A percentile compares a stretch with the other conserved stretches of the same genome.
Conservation (phyloP, 2,888 invertebrate genomes). For the Megastigmus dorsalis region DNA sequence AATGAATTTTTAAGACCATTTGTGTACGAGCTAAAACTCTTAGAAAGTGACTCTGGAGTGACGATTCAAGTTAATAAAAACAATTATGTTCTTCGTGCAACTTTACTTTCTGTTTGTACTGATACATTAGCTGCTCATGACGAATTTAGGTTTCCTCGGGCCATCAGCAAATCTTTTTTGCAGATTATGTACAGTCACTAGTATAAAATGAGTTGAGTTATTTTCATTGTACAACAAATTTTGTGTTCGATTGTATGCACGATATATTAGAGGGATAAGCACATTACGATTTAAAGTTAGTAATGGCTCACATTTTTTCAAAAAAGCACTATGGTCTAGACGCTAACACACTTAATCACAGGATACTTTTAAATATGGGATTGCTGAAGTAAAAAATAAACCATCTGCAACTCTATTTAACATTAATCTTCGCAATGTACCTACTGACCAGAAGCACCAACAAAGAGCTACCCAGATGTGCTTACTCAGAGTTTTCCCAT, state of each 20-base stretch:
- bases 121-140: too few relatives aligned
- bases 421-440: neutral
- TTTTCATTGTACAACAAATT: neutral
- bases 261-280: neutral
- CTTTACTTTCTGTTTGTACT: neutral
- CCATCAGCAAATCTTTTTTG: neutral
- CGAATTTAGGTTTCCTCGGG: neutral
- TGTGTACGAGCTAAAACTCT: neutral
- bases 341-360: neutral
- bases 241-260: neutral
- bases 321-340: neutral
- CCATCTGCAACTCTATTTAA: too few relatives aligned
- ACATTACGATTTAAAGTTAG: neutral
- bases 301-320: neutral
- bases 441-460: neutral
- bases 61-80: neutral
- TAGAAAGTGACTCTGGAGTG: neutral
- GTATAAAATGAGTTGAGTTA: neutral
- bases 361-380: neutral
- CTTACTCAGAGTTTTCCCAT: neutral
- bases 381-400: neutral
- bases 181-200: neutral
- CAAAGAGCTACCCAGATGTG: neutral
- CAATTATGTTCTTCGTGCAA: neutral
- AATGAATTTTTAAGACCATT: neutral